phyloP scores from a whole-genome alignment of 1,140 invertebrate species.

The Armadillidium nasatum region DNA sequence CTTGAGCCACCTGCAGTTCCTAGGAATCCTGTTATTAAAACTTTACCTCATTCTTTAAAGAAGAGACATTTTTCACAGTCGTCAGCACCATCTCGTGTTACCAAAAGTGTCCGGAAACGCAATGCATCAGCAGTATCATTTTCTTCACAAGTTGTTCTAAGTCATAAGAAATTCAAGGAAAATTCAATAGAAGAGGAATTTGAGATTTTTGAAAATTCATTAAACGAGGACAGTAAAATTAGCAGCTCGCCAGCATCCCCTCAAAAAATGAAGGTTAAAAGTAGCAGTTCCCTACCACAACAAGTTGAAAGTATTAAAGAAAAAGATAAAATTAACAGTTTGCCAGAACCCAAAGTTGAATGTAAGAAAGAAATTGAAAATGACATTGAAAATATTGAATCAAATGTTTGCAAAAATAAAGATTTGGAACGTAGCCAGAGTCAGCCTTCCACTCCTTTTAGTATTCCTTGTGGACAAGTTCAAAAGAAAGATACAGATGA shows the following conservation, averaged over 20 bases:
- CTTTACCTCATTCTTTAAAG: neutral
- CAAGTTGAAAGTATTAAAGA: neutral
- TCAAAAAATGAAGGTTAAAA: no score
- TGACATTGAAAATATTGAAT: neutral
- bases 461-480: neutral
- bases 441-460: neutral
- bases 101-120: no score
- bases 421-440: neutral
- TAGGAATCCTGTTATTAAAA: neutral
- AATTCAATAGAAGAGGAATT: neutral
- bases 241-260: no score
- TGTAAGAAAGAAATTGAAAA: neutral
- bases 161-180: neutral
- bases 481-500: neutral
- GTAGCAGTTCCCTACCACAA: neutral
- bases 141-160: no score
- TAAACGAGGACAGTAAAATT: neutral
- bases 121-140: no score
- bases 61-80: neutral
- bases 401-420: no score
- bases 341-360: neutral
- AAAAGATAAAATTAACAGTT: neutral
- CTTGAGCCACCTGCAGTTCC: neutral
- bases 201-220: neutral
- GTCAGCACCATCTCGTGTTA: neutral